phyloP scores from a whole-genome alignment of 2,888 invertebrate genomes.

The Panzeria rudis region DNA sequence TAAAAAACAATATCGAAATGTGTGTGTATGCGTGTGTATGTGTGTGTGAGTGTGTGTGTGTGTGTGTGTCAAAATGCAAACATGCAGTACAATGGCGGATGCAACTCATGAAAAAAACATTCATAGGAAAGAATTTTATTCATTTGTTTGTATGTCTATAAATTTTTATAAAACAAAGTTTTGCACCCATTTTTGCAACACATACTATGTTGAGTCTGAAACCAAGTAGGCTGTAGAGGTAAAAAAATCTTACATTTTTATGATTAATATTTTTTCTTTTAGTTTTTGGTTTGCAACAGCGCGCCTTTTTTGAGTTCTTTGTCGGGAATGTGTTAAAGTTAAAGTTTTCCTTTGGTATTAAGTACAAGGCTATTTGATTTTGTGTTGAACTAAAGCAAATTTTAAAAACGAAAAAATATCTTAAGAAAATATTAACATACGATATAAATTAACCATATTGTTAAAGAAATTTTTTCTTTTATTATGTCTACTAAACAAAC shows the following conservation, averaged over 20 bases:
- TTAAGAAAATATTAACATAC: not conserved
- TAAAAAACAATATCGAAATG: constrained; percentile 14
- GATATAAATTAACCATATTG: not conserved
- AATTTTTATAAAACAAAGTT: constrained; percentile 13
- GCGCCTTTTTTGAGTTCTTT: constrained; percentile 35
- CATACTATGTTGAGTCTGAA: constrained; percentile 15
- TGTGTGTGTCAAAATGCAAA: not conserved
- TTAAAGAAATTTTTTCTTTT: too few relatives aligned
- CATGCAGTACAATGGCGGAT: not conserved
- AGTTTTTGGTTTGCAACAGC: constrained; percentile 10
- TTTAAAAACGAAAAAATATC: not conserved
- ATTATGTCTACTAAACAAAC: too few relatives aligned
- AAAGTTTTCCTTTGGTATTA: constrained; percentile 46
- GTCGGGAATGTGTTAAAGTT: constrained; percentile 32
- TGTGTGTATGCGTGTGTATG: not conserved
- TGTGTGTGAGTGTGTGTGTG: not conserved
- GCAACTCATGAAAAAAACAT: constrained; percentile 32
- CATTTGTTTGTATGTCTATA: not conserved
- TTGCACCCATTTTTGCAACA: constrained; percentile 18
- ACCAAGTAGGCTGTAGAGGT: constrained; percentile 26
- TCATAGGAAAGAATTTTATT: constrained; percentile 24
- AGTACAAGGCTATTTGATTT: constrained; percentile 9
- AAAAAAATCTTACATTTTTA: constrained; percentile 53
- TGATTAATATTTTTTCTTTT: constrained; percentile 51
- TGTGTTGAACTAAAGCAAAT: not conserved